Evolutionary conservation across 2,888 invertebrate species (phyloP).

Genomic region (Flexamia atlantica): DNA sequence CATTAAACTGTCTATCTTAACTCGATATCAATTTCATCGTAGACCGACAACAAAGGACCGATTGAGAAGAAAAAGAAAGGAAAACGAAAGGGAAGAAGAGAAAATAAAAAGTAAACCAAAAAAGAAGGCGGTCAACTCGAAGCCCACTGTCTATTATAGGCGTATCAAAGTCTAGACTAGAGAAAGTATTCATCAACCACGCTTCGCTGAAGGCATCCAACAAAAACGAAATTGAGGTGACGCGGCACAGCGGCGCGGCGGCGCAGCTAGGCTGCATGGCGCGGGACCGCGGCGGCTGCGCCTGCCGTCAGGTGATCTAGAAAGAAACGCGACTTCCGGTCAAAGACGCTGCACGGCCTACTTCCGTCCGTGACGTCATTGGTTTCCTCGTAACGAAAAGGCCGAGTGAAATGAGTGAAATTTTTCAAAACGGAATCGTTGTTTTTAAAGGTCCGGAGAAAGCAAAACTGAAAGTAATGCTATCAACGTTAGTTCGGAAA

Average conservation of each 20-base stretch:
- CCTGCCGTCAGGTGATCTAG: not conserved
- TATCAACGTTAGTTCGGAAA: too few relatives aligned
- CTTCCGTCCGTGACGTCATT: constrained; percentile 9
- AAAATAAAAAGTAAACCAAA: too few relatives aligned
- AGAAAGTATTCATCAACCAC: constrained; percentile 4
- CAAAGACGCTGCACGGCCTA: constrained; percentile 19
- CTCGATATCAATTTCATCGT: not conserved
- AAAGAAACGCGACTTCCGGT: constrained; percentile 20
- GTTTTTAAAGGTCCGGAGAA: too few relatives aligned
- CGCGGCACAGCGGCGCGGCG: not conserved
- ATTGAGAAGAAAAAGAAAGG: too few relatives aligned
- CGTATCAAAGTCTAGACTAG: not conserved
- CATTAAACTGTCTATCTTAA: too few relatives aligned
- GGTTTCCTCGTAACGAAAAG: not conserved
- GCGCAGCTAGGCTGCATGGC: not conserved
- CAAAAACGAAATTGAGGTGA: constrained; percentile 25
- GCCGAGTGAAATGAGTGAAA: not conserved
- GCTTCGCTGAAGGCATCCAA: constrained; percentile 14
- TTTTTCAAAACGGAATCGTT: not conserved
- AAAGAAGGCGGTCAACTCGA: not conserved
- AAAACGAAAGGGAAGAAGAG: too few relatives aligned
- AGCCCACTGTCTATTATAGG: not conserved
- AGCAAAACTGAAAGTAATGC: too few relatives aligned
- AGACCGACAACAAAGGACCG: too few relatives aligned
- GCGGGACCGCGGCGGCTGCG: not conserved